Conservation (phyloP, 2,797 vertebrate species). For the Lagodon rhomboides region DNA sequence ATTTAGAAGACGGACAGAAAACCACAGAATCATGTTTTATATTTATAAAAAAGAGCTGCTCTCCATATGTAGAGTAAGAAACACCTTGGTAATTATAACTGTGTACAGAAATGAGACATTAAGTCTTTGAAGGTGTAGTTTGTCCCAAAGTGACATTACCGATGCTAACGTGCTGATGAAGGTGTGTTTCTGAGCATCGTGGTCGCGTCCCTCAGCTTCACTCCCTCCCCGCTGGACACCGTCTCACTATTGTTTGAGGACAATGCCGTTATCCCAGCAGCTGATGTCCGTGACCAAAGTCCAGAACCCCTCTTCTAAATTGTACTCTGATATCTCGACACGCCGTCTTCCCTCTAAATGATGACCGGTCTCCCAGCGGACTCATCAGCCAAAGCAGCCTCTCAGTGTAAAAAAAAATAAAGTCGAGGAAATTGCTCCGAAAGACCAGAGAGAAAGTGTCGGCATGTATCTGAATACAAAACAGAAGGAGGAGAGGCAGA, state of each 20-base stretch:
- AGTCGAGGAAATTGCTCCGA: conserved; percentile 1
- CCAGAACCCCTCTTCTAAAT: conserved; percentile 13
- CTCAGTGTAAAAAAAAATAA: conserved; percentile 8
- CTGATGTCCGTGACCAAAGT: neutral
- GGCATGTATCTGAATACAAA: too few species aligned
- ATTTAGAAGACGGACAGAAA: too few species aligned
- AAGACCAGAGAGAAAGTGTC: neutral
- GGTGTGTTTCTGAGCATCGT: neutral
- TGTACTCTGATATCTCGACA: neutral
- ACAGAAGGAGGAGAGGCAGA: conserved; percentile 6
- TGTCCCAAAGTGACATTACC: too few species aligned
- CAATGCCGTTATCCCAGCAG: neutral
- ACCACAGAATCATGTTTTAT: too few species aligned
- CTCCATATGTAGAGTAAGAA: too few species aligned
- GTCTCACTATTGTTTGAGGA: neutral
- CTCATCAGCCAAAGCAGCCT: conserved; percentile 18
- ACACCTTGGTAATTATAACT: too few species aligned
- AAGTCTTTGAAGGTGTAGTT: too few species aligned
- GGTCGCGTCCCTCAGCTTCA: neutral
- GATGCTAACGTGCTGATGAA: too few species aligned
- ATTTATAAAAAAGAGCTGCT: too few species aligned
- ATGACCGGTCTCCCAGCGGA: neutral
- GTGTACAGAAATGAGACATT: too few species aligned
- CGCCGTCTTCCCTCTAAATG: neutral
- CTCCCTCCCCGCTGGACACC: neutral